phyloP scores from a whole-genome alignment of 2,797 vertebrate genomes.

The Phrynocephalus vlangalii region DNA sequence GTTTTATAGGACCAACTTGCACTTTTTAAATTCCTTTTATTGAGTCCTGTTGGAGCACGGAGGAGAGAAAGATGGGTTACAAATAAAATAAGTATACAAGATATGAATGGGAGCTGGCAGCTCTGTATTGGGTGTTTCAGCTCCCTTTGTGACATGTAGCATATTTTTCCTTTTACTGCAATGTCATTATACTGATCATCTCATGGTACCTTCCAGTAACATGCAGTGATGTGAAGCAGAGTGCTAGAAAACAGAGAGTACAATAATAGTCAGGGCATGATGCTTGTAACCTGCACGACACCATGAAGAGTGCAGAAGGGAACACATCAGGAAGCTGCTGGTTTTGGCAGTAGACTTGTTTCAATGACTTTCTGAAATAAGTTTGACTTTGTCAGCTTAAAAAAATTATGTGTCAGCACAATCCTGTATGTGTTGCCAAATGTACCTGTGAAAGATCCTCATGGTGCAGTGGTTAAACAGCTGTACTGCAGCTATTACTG shows the following conservation, averaged over 20 bases:
- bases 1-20: background rate
- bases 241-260: background rate
- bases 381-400: background rate
- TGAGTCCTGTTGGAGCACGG: background rate
- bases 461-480: too few relatives aligned
- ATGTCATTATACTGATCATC: background rate
- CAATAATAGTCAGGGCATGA: background rate
- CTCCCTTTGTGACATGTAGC: background rate
- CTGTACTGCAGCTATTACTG: too few relatives aligned
- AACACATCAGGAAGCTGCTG: background rate
- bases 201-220: background rate
- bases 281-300: background rate
- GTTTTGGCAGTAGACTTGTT: background rate
- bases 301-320: background rate
- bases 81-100: background rate
- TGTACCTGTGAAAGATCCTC: too few relatives aligned
- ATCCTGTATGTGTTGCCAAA: background rate
- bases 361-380: background rate
- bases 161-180: background rate
- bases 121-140: background rate
- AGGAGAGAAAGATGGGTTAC: background rate
- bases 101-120: background rate
- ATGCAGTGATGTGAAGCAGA: background rate
- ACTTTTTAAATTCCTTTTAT: background rate
- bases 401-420: background rate